phyloP scores from a whole-genome alignment of 1,140 invertebrate genomes.

The Parapsyche elsis region DNA sequence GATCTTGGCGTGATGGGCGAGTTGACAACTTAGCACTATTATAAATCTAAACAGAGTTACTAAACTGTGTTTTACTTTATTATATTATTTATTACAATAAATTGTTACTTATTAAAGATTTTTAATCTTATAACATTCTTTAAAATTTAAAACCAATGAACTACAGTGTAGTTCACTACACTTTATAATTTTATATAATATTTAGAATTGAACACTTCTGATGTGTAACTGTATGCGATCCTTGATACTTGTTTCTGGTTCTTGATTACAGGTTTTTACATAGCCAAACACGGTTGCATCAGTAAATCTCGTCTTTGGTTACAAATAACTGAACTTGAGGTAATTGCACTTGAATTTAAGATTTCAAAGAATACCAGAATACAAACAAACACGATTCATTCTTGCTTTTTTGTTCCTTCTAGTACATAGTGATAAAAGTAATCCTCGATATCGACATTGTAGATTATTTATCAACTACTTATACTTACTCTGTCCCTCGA shows the following conservation, averaged over 20 bases:
- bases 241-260: slow-evolving; percentile 24
- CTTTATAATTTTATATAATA: neutral
- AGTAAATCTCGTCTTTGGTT: slow-evolving; percentile 17
- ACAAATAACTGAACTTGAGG: neutral
- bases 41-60: neutral
- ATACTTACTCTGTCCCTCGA: slow-evolving; percentile 85
- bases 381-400: neutral
- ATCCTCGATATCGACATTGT: too few species aligned
- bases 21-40: slow-evolving; percentile 27
- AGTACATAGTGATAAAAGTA: neutral
- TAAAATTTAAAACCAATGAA: too few species aligned
- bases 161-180: too few species aligned
- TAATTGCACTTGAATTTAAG: neutral
- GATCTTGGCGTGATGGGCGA: slow-evolving; percentile 9
- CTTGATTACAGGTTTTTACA: slow-evolving; percentile 40
- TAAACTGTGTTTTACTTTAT: neutral
- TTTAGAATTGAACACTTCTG: neutral
- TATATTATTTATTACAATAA: too few species aligned
- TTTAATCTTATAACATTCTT: too few species aligned
- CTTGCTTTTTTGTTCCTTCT: neutral
- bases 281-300: slow-evolving; percentile 24
- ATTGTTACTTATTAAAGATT: too few species aligned
- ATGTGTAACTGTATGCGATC: slow-evolving; percentile 9
- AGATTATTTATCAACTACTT: neutral
- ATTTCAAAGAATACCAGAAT: too few species aligned